A percentile compares a stretch with the other conserved stretches of the same genome.
These are phyloP conservation scores for Stratiomys singularior DNA, from an alignment of 2,888 invertebrate genomes.

Conservation along the genomic window DNA sequence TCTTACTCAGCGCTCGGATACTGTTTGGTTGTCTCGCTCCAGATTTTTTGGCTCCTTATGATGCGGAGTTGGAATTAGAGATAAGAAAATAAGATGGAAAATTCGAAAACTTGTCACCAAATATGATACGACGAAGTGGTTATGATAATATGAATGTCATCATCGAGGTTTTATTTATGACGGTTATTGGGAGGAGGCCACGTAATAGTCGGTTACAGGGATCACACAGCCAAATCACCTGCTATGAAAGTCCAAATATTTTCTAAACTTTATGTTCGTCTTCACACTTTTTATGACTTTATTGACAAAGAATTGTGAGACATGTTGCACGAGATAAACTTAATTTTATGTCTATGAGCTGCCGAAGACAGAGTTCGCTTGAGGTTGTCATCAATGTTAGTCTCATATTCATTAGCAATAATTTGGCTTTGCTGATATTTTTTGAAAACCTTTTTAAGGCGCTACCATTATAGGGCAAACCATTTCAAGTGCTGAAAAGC, in stretches of 20 bases:
- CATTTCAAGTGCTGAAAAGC: no score
- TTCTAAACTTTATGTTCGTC: not conserved
- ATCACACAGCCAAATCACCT: not conserved
- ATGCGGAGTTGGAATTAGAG: not conserved
- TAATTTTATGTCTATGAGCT: no score
- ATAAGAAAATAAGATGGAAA: not conserved
- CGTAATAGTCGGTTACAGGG: not conserved
- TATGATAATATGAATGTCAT: conserved; percentile 20
- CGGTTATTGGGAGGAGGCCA: not conserved
- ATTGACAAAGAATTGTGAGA: not conserved
- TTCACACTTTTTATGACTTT: conserved; percentile 8
- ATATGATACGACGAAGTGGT: not conserved
- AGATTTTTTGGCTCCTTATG: conserved; percentile 1
- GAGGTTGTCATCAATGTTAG: no score
- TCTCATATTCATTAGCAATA: no score
- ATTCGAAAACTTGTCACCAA: conserved; percentile 15
- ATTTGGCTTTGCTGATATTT: no score
- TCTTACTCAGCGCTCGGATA: not conserved
- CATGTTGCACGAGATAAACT: no score
- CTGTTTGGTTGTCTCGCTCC: not conserved
- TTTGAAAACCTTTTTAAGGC: no score
- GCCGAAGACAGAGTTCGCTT: no score
- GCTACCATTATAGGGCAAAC: no score
- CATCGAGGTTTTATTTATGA: not conserved
- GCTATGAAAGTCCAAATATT: conserved; percentile 10